Percentiles rank a stretch among this genome's conserved stretches.
phyloP scores from a whole-genome alignment of 2,113 vertebrate genomes.

The Neolamprologus longior region DNA sequence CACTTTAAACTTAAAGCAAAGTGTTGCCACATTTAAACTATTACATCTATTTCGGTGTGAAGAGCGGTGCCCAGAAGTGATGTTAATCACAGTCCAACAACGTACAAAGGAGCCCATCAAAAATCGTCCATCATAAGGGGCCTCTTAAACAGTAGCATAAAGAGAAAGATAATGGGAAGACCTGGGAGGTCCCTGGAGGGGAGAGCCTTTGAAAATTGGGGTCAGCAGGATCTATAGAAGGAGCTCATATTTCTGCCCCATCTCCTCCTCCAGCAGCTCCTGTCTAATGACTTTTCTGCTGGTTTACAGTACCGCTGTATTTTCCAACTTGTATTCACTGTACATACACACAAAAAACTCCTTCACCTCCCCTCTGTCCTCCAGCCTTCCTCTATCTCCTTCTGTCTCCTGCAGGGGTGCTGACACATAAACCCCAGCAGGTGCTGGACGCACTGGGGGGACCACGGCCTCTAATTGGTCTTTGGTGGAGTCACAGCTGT shows the following conservation, averaged over 20 bases:
- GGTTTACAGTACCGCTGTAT: slow-evolving; percentile 11
- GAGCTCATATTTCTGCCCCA: slow-evolving; percentile 17
- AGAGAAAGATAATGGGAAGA: slow-evolving; percentile 51
- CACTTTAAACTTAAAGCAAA: background rate
- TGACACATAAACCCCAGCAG: slow-evolving; percentile 69
- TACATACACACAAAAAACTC: background rate
- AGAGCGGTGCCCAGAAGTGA: background rate
- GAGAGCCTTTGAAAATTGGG: slow-evolving; percentile 54
- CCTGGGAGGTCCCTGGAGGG: slow-evolving; percentile 58
- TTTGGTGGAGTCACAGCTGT: slow-evolving; percentile 67
- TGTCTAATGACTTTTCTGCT: background rate
- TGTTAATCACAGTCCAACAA: slow-evolving; percentile 43
- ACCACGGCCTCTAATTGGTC: slow-evolving; percentile 66
- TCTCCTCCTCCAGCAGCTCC: slow-evolving; percentile 2
- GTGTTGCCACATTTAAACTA: background rate
- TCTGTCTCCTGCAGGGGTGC: slow-evolving; percentile 42
- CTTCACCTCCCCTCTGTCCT: background rate
- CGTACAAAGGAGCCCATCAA: slow-evolving; percentile 51
- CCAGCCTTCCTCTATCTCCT: slow-evolving; percentile 5
- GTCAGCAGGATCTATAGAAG: slow-evolving; percentile 49
- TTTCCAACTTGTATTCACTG: background rate
- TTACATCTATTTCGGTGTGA: slow-evolving; percentile 1
- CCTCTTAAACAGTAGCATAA: slow-evolving; percentile 40
- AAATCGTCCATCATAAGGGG: slow-evolving; percentile 51
- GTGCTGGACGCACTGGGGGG: slow-evolving; percentile 52